These are phyloP conservation scores for Acanthosoma haemorrhoidale DNA, from an alignment of 2,888 invertebrate genomes.

Conservation along the genomic window DNA sequence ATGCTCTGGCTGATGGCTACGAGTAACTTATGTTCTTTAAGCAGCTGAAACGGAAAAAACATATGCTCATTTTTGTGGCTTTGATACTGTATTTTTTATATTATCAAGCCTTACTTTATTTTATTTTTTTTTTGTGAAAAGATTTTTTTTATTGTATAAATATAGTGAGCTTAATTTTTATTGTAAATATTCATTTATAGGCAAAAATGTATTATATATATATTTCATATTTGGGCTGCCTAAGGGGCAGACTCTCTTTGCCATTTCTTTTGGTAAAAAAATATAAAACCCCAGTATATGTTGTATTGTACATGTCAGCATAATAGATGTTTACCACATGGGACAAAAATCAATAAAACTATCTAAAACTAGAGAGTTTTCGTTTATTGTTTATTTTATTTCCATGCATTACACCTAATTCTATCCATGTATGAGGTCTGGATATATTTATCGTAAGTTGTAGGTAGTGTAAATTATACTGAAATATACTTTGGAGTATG, in stretches of 20 bases:
- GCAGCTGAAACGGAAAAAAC: too few relatives aligned
- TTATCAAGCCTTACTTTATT: background rate
- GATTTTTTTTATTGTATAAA: slow-evolving; percentile 13
- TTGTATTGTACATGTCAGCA: slow-evolving; percentile 35
- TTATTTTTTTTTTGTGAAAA: background rate
- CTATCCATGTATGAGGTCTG: too few relatives aligned
- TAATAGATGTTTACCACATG: slow-evolving; percentile 36
- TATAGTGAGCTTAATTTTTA: slow-evolving; percentile 28
- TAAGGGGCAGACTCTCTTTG: slow-evolving; percentile 5
- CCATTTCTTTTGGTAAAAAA: slow-evolving; percentile 29
- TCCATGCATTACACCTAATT: too few relatives aligned
- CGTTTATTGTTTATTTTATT: background rate
- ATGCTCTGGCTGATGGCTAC: too few relatives aligned
- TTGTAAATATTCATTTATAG: slow-evolving; percentile 20
- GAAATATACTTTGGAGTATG: too few relatives aligned
- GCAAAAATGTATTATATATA: slow-evolving; percentile 29
- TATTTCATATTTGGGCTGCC: slow-evolving; percentile 23
- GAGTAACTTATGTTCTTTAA: background rate
- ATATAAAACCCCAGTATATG: slow-evolving; percentile 23
- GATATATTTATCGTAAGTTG: too few relatives aligned
- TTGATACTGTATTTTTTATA: background rate
- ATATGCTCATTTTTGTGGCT: background rate
- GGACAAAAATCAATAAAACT: slow-evolving; percentile 26
- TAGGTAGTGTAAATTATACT: too few relatives aligned
- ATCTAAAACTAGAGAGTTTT: slow-evolving; percentile 3